Conservation (phyloP, 2,113 vertebrate genomes). For the Lethenteron reissneri region DNA sequence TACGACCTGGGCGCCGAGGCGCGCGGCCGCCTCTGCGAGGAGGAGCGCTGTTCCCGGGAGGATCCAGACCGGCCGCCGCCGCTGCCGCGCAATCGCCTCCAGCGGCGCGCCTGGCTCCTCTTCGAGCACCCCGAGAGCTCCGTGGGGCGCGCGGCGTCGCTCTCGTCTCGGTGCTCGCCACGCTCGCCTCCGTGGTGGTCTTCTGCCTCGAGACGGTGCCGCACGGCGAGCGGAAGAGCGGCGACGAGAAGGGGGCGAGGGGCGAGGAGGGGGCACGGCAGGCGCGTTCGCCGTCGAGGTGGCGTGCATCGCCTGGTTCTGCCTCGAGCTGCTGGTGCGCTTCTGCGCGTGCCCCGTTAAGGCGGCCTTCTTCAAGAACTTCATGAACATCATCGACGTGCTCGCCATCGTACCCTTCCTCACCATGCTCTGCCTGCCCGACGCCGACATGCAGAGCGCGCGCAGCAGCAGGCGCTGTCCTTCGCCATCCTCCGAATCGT, state of each 20-base stretch:
- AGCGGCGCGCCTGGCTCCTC: neutral
- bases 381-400: constrained; percentile 2
- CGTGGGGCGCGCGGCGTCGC: neutral
- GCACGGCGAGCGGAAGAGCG: neutral
- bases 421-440: neutral
- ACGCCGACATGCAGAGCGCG: neutral
- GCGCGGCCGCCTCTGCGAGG: neutral
- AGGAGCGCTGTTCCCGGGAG: neutral
- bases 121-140: neutral
- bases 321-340: neutral
- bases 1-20: neutral
- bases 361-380: neutral
- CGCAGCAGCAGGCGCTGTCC: neutral
- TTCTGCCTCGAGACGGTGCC: constrained; percentile 2
- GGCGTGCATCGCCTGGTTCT: constrained; percentile 1
- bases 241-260: too few relatives aligned
- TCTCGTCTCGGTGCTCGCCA: neutral
- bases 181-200: neutral
- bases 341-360: neutral
- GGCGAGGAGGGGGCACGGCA: neutral
- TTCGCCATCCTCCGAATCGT: neutral
- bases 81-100: neutral
- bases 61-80: neutral
- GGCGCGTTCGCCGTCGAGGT: neutral
- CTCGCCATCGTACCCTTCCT: neutral